Percentiles rank a stretch among this genome's conserved stretches.
These are phyloP conservation scores for Python bivittatus DNA, from an alignment of 2,113 vertebrate species.

Conservation along the genomic window DNA sequence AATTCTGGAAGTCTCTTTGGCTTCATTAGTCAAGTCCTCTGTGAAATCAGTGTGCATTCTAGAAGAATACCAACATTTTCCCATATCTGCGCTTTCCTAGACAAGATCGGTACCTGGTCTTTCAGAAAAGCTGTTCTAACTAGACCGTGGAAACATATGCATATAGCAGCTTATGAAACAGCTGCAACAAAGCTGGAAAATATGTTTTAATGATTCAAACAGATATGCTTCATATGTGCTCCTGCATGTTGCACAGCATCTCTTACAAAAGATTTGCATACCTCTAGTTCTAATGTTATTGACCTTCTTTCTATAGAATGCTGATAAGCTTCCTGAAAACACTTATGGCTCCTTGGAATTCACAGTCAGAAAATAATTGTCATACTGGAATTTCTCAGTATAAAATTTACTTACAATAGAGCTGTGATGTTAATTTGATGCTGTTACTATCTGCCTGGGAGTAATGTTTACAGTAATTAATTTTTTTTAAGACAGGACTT, in stretches of 20 bases:
- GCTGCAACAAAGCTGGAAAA: too few species aligned
- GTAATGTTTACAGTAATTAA: conserved; percentile 26
- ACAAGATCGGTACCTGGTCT: not conserved
- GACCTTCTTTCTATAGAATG: not conserved
- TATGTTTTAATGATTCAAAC: too few species aligned
- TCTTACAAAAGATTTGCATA: not conserved
- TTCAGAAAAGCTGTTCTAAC: not conserved
- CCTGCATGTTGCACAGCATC: not conserved
- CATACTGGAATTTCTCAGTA: not conserved
- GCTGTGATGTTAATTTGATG: conserved; percentile 30
- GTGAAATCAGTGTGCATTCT: not conserved
- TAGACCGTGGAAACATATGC: too few species aligned
- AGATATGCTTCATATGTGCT: not conserved
- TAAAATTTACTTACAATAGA: not conserved
- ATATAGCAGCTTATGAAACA: too few species aligned
- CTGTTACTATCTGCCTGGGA: conserved; percentile 31
- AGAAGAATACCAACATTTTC: not conserved
- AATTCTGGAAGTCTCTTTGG: not conserved
- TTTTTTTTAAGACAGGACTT: conserved; percentile 8
- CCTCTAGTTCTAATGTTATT: not conserved
- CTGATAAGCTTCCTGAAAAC: not conserved
- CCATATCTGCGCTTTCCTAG: not conserved
- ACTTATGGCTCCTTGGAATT: not conserved
- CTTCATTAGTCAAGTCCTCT: not conserved
- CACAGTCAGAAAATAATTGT: not conserved